Conservation (phyloP, 2,888 invertebrate genomes). For the Parthenolecanium corni region DNA sequence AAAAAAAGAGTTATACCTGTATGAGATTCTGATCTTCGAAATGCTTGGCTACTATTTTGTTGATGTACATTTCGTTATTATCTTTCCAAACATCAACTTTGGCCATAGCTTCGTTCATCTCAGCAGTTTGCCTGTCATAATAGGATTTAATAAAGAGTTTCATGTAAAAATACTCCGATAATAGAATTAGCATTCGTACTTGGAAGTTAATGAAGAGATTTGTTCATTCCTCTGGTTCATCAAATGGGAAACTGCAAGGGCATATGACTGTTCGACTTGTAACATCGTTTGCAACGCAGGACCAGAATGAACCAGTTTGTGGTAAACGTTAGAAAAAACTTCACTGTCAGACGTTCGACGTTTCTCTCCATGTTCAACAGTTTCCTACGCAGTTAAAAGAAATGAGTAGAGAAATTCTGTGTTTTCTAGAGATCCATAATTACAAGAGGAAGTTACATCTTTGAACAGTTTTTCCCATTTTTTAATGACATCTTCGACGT, state of each 20-base stretch:
- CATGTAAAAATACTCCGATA: neutral
- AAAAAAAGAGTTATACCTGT: too few relatives aligned
- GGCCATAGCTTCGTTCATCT: conserved; percentile 78
- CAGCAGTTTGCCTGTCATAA: conserved; percentile 59
- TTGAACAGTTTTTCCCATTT: conserved; percentile 69
- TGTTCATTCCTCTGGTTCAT: conserved; percentile 60
- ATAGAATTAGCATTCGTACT: neutral
- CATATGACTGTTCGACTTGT: conserved; percentile 76
- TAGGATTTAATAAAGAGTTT: conserved; percentile 17
- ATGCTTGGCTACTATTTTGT: conserved; percentile 66
- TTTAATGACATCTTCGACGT: conserved; percentile 62
- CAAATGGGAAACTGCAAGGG: conserved; percentile 63
- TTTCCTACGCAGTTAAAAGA: conserved; percentile 46
- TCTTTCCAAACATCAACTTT: conserved; percentile 53
- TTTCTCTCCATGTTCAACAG: conserved; percentile 70
- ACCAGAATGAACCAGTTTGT: conserved; percentile 61
- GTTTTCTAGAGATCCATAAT: neutral
- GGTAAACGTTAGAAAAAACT: conserved; percentile 74
- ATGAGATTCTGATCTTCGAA: conserved; percentile 71
- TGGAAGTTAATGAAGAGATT: conserved; percentile 40
- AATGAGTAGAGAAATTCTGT: neutral
- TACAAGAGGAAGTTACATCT: conserved; percentile 40
- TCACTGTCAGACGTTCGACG: conserved; percentile 73
- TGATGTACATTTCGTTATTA: conserved; percentile 73
- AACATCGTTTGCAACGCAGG: conserved; percentile 77